These are phyloP conservation scores for Himalopsyche phryganea DNA, from an alignment of 1,140 invertebrate species.

Conservation along the genomic window DNA sequence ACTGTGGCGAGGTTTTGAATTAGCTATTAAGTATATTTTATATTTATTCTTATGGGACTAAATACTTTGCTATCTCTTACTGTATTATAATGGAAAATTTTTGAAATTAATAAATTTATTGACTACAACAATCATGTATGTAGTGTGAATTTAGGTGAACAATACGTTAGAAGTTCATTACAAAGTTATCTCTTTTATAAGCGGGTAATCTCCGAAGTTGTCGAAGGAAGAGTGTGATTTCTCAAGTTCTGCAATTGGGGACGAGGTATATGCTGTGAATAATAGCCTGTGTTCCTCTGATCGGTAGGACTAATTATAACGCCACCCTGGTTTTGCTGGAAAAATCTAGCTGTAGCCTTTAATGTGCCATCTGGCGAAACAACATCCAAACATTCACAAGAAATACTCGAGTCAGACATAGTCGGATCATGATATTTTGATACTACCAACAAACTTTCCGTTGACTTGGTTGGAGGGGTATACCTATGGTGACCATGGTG, in stretches of 20 bases:
- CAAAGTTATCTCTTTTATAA: constrained; percentile 21
- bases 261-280: constrained; percentile 24
- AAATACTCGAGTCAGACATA: constrained; percentile 60
- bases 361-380: constrained; percentile 36
- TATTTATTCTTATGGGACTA: no score
- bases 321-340: constrained; percentile 9
- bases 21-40: no score
- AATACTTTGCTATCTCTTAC: no score
- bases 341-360: constrained; percentile 8
- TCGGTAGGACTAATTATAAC: constrained; percentile 19
- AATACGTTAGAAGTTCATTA: no score
- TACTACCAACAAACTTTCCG: constrained; percentile 68
- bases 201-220: constrained; percentile 28
- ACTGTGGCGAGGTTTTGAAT: no score
- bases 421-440: constrained; percentile 58
- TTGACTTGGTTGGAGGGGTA: constrained; percentile 65
- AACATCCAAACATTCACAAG: constrained; percentile 64
- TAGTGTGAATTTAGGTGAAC: no score
- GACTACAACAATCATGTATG: no score
- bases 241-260: constrained; percentile 15
- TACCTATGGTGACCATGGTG: constrained; percentile 48
- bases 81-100: no score
- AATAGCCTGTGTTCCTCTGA: constrained; percentile 24
- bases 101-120: no score
- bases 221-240: constrained; percentile 23